These are phyloP conservation scores for Meleagris gallopavo DNA, from an alignment of 2,113 vertebrate species.

Conservation along the genomic window DNA sequence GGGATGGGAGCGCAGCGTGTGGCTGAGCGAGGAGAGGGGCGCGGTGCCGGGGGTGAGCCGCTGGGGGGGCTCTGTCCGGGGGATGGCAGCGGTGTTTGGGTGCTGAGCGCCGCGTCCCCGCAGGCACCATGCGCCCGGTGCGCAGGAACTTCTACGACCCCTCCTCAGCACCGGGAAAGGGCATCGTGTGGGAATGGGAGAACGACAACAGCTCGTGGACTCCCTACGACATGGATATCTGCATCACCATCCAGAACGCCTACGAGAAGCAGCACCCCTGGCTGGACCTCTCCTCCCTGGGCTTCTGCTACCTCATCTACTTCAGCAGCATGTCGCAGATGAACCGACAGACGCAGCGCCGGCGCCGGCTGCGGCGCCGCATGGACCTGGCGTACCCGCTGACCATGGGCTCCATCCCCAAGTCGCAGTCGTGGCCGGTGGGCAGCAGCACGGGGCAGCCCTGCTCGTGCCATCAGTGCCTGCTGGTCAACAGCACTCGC, in stretches of 20 bases:
- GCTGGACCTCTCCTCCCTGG: constrained; percentile 95
- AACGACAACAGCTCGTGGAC: constrained; percentile 93
- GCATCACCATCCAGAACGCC: constrained; percentile 97
- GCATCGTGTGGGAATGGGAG: constrained; percentile 98
- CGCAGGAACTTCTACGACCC: constrained; percentile 96
- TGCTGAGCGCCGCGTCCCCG: not conserved
- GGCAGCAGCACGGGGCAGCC: constrained; percentile 90
- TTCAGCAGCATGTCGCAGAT: constrained; percentile 98
- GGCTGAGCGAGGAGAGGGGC: not conserved
- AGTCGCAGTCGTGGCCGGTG: constrained; percentile 97
- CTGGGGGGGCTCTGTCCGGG: too few species aligned
- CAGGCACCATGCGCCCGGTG: constrained; percentile 94
- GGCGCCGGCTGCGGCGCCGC: constrained; percentile 89
- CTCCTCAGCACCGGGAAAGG: constrained; percentile 93
- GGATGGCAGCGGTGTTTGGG: too few species aligned
- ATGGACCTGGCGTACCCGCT: constrained; percentile 97
- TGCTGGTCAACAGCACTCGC: constrained; percentile 94
- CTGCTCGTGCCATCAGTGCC: constrained; percentile 93
- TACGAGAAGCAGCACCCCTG: constrained; percentile 99
- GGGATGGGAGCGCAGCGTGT: not conserved
- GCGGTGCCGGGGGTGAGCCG: not conserved
- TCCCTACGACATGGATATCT: constrained; percentile 96
- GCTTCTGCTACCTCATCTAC: constrained; percentile 96
- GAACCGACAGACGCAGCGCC: constrained; percentile 93
- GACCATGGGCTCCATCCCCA: constrained; percentile 95